Evolutionary conservation across 2,888 invertebrate species (phyloP).

Genomic region (Cepaea hortensis): DNA sequence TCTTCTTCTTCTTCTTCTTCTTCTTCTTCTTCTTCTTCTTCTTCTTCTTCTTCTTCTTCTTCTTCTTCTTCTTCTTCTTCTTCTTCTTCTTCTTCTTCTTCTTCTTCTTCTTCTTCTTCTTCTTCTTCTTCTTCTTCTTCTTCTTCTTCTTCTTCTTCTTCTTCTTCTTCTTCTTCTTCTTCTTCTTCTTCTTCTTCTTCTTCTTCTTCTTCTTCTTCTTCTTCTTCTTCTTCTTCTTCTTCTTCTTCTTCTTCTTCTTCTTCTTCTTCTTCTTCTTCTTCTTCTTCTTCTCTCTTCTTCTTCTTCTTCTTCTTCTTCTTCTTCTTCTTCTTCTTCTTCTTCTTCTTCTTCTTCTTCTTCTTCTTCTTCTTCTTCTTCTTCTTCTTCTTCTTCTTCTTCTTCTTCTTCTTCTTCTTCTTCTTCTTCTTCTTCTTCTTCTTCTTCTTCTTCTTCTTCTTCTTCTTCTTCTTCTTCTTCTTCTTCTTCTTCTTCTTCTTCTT

Average conservation of each 20-base stretch:
- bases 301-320: neutral
- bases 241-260: slow-evolving; percentile 7
- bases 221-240: neutral
- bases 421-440: neutral
- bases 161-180: neutral
- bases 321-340: neutral
- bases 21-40: neutral
- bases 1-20: neutral
- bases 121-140: neutral
- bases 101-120: neutral
- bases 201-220: slow-evolving; percentile 22
- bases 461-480: no score
- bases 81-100: neutral
- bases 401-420: neutral
- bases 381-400: neutral
- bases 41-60: neutral
- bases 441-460: neutral
- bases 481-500: neutral
- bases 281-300: neutral
- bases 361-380: neutral
- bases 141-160: neutral
- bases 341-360: neutral
- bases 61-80: neutral
- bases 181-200: neutral
- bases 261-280: neutral